Percentiles rank a stretch among this genome's conserved stretches.
phyloP scores from a whole-genome alignment of 1,140 invertebrate genomes.

The Agrilus planipennis region DNA sequence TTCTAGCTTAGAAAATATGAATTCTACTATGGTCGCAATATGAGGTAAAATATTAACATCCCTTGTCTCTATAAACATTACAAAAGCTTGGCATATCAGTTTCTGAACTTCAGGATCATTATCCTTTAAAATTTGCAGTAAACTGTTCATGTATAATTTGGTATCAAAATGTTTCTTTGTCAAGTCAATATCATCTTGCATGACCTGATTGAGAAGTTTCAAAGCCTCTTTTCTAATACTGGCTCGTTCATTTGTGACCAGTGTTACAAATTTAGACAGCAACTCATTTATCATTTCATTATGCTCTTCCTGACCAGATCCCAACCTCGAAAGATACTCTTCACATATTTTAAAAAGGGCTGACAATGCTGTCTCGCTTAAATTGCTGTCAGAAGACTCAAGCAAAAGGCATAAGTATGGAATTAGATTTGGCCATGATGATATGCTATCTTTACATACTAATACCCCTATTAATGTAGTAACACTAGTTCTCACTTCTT shows the following conservation, averaged over 20 bases:
- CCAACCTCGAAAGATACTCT: slow-evolving; percentile 16
- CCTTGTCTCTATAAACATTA: slow-evolving; percentile 27
- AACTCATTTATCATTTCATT: slow-evolving; percentile 11
- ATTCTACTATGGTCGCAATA: slow-evolving; percentile 94
- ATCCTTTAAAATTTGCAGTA: slow-evolving; percentile 24
- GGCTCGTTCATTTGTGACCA: slow-evolving; percentile 9
- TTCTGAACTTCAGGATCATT: slow-evolving; percentile 26
- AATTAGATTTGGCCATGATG: slow-evolving; percentile 25
- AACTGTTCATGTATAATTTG: slow-evolving; percentile 22
- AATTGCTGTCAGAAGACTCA: slow-evolving; percentile 12
- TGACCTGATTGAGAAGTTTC: slow-evolving; percentile 24
- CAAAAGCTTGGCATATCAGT: slow-evolving; percentile 29
- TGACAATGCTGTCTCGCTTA: slow-evolving; percentile 26
- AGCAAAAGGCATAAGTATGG: slow-evolving; percentile 23
- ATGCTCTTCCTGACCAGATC: slow-evolving; percentile 1
- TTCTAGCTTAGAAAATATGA: slow-evolving; percentile 91
- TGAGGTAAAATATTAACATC: slow-evolving; percentile 55
- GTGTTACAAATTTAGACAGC: slow-evolving; percentile 14
- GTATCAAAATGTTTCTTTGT: slow-evolving; percentile 15
- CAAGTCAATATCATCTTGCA: slow-evolving; percentile 27
- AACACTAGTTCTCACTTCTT: slow-evolving; percentile 26
- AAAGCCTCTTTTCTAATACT: slow-evolving; percentile 10
- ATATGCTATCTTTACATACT: slow-evolving; percentile 25
- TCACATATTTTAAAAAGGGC: slow-evolving; percentile 30
- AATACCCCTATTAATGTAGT: slow-evolving; percentile 26